Percentiles rank a stretch among this genome's conserved stretches.
These are phyloP conservation scores for Coenobita brevimanus DNA, from an alignment of 1,140 invertebrate species.

Conservation along the genomic window DNA sequence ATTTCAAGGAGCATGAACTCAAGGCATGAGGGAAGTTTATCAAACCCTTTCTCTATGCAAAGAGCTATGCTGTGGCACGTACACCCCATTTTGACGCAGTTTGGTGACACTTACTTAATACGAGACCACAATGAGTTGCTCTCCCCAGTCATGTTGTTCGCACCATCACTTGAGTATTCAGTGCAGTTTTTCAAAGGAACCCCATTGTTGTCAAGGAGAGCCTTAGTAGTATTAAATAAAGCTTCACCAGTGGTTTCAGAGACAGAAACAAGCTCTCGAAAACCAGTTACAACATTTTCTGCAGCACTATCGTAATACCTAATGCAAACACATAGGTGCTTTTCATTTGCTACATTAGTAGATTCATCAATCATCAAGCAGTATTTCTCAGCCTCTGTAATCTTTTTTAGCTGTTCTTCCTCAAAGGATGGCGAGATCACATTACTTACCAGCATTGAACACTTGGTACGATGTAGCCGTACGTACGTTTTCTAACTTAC, in stretches of 20 bases:
- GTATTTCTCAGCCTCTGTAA: constrained; percentile 26
- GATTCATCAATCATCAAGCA: constrained; percentile 34
- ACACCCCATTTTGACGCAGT: constrained; percentile 23
- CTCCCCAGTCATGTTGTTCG: constrained; percentile 41
- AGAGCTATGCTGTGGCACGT: constrained; percentile 33
- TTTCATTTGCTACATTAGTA: constrained; percentile 39
- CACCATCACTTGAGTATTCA: constrained; percentile 42
- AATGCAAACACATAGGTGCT: constrained; percentile 28
- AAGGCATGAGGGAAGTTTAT: constrained; percentile 44
- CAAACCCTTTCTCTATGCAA: constrained; percentile 30
- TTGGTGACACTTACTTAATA: constrained; percentile 25
- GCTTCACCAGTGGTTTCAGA: constrained; percentile 45
- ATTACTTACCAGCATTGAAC: constrained; percentile 40
- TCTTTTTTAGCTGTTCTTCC: constrained; percentile 8
- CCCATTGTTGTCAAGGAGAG: constrained; percentile 6
- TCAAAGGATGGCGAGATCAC: constrained; percentile 34
- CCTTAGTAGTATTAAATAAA: constrained; percentile 45
- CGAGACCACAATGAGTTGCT: not conserved
- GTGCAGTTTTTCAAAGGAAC: constrained; percentile 49
- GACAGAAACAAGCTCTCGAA: constrained; percentile 36
- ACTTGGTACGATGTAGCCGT: constrained; percentile 29
- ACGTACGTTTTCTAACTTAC: constrained; percentile 39
- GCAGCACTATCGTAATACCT: constrained; percentile 28
- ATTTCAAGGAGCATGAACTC: constrained; percentile 44
- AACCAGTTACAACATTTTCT: constrained; percentile 33